These are phyloP conservation scores for Pseudochromis fuscus DNA, from an alignment of 2,797 vertebrate species.

Conservation along the genomic window DNA sequence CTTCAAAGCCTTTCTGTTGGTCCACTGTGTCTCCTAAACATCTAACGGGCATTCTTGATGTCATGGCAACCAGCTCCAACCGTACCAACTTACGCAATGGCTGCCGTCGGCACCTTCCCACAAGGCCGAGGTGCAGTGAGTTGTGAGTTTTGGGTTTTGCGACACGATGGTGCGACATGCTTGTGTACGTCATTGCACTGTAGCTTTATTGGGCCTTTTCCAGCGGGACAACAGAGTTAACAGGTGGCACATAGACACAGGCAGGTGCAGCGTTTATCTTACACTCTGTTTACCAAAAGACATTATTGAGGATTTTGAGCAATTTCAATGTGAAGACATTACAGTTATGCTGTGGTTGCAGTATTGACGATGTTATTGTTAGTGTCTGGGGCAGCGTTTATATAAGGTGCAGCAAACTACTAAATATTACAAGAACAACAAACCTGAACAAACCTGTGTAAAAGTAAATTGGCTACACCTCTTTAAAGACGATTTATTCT, in stretches of 20 bases:
- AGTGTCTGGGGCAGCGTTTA: neutral
- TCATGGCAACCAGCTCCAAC: slow-evolving; percentile 49
- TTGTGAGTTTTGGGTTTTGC: no score
- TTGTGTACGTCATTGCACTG: slow-evolving; percentile 26
- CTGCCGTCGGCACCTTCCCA: slow-evolving; percentile 34
- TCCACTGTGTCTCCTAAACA: slow-evolving; percentile 33
- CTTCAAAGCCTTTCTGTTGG: slow-evolving; percentile 8
- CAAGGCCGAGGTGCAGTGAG: slow-evolving; percentile 28
- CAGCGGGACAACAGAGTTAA: neutral
- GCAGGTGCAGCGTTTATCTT: neutral
- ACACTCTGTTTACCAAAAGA: neutral
- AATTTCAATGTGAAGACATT: neutral
- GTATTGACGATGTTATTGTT: neutral
- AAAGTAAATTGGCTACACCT: no score
- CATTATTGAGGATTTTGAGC: neutral
- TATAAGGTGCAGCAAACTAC: no score
- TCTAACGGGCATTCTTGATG: slow-evolving; percentile 58
- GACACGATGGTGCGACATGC: slow-evolving; percentile 71
- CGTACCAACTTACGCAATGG: slow-evolving; percentile 23
- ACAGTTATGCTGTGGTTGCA: neutral
- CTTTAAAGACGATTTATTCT: no score
- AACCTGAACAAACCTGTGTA: neutral
- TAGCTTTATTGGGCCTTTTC: slow-evolving; percentile 7
- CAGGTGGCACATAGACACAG: slow-evolving; percentile 10
- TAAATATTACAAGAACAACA: neutral